Evolutionary conservation across 2,797 vertebrate species (phyloP), one percentile per base, ranked within the genome.

Genomic region (Xiphophorus birchmanni): DNA sequence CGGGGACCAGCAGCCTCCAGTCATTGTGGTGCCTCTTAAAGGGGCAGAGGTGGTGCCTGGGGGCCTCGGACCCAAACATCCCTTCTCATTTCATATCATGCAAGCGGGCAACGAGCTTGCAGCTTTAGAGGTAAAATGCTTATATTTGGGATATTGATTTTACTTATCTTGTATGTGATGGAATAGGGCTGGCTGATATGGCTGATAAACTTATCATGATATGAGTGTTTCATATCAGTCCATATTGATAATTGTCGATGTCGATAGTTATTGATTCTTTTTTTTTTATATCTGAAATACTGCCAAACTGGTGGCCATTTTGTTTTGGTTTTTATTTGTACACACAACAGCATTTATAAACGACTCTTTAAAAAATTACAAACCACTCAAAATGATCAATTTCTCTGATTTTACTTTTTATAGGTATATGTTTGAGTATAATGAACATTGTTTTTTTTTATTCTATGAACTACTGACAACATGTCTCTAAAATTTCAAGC

Each of bases 1-100:
- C 8, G 92, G 94, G 0, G 97, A 98, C 83, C 93, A 96, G 80
- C 94, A 95, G 15, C 96, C 97, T 0, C 97, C 97, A 0, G 73
- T 97, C 65, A 95, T 95, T 0, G 94, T 96, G 87, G 91, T 99
- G 11, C 88, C 95, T 1, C 97, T 99, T 42, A 92, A 86, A 1
- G 97, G 97, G 73, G 97, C 97, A 0, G 97, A 99, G 80, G 96
- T 99, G 88, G 94, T 96, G 5, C 96, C 98, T 0, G 96, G 98
- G 0, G 91, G 97, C 2, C 96, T 98, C 44, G 98, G 98, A 23
- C 97, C 97, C 82, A 96, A 97, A 80, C 98, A 99, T 80, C 98
- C 98, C 5, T 98, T 99, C 0, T 98, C 97, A 76, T 99, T 99
- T 93, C 95, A 96, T 84, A 97, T 99, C 91, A 95, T 98, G 88